A percentile compares a stretch with the other conserved stretches of the same genome.
These are phyloP conservation scores for Anastrepha ludens DNA, from an alignment of 1,140 invertebrate species.

Conservation along the genomic window DNA sequence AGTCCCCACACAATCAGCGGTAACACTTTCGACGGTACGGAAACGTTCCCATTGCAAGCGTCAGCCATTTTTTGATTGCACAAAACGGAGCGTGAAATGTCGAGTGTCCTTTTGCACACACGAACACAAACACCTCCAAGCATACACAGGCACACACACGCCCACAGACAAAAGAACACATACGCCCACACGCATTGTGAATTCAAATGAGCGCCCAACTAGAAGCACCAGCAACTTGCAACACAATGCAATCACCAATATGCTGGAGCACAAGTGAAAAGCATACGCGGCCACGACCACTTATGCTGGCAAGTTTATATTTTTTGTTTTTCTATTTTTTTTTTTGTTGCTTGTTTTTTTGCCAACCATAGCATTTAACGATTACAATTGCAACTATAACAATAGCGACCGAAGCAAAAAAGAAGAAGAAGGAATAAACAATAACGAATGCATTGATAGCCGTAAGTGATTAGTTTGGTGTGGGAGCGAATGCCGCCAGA, in stretches of 20 bases:
- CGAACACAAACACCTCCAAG: not conserved
- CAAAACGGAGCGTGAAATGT: slow-evolving; percentile 36
- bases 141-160: not conserved
- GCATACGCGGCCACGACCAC: not conserved
- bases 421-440: not conserved
- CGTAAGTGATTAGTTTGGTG: no score
- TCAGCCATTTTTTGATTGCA: slow-evolving; percentile 41
- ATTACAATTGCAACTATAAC: slow-evolving; percentile 23
- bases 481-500: no score
- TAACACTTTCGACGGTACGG: slow-evolving; percentile 25
- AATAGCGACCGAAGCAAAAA: not conserved
- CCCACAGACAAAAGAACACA: not conserved
- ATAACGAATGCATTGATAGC: not conserved
- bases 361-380: not conserved
- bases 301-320: not conserved
- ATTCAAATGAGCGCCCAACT: slow-evolving; percentile 10
- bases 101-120: slow-evolving; percentile 41
- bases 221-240: slow-evolving; percentile 14
- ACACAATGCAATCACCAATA: slow-evolving; percentile 7
- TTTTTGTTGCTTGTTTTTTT: slow-evolving; percentile 8
- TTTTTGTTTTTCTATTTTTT: no score
- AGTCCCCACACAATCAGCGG: not conserved
- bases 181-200: not conserved
- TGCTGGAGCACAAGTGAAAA: not conserved
- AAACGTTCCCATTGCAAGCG: slow-evolving; percentile 35